A percentile compares a stretch with the other conserved stretches of the same genome.
These are phyloP conservation scores for Patella vulgata DNA, from an alignment of 1,140 invertebrate genomes.

Conservation along the genomic window DNA sequence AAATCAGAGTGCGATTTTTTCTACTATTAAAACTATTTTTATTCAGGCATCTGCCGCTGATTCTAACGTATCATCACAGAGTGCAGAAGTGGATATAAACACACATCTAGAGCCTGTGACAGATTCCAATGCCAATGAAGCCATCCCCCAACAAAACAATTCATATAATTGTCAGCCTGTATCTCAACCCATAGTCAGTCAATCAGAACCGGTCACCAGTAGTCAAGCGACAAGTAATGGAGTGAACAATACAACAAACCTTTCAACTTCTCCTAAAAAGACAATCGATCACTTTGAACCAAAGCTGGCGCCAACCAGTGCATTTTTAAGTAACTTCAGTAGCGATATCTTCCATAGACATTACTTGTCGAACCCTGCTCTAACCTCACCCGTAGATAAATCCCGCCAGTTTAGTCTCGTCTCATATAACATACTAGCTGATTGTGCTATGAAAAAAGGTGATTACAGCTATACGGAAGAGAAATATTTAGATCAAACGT, in stretches of 20 bases:
- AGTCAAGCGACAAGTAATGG: background rate
- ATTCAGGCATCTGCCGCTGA: background rate
- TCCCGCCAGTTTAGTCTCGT: conserved; percentile 55
- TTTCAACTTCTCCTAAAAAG: background rate
- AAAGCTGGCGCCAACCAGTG: conserved; percentile 8
- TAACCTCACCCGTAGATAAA: conserved; percentile 27
- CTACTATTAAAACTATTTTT: too few species aligned
- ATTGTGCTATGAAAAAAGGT: conserved; percentile 51
- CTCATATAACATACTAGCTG: conserved; percentile 64
- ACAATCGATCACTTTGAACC: conserved; percentile 9
- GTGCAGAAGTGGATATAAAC: background rate
- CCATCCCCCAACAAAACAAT: background rate
- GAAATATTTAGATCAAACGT: conserved; percentile 43
- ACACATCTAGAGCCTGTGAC: background rate
- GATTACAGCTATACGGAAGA: conserved; percentile 57
- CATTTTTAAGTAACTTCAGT: conserved; percentile 18
- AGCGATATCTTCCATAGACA: conserved; percentile 43
- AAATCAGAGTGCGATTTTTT: too few species aligned
- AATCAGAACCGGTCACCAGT: background rate
- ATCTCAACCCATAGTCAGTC: background rate
- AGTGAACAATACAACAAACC: conserved; percentile 5
- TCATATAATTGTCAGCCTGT: background rate
- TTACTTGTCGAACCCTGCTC: conserved; percentile 46
- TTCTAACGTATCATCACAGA: background rate
- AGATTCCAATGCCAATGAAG: background rate